Evolutionary conservation across 2,113 vertebrate species (phyloP), one percentile per base, ranked within the genome.

Genomic region (Mugil cephalus): DNA sequence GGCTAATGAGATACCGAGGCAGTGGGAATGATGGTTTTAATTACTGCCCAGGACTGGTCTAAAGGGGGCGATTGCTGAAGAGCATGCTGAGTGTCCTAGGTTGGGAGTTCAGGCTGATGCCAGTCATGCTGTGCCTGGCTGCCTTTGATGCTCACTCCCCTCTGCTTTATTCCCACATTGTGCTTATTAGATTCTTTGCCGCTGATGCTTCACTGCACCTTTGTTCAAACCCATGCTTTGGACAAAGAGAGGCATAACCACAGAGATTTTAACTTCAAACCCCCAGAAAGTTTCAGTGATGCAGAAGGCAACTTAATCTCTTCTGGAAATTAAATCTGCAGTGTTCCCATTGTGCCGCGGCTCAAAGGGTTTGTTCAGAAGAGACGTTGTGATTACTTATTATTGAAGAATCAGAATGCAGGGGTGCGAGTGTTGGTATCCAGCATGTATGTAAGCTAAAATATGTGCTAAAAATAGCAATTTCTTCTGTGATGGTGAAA

Each of bases 11-110:
- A 97, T 94, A 95, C 94, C 82, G 92, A 95, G 94, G 93, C 96
- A 95, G 95, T 95, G 93, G 96, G 97, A 94, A 95, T 94, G 95
- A 94, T 94, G 95, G 95, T 97, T 98, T 98, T 99, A 99, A 98
- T 99, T 98, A 97, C 96, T 96, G 93, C 93, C 86, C 95, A 95
- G 94, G 86, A 95, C 93, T 93, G 92, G 88, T 89, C 94, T 91
- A 93, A 88, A 94, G 93, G 95, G 95, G 94, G 95, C 38, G 93
- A 87, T 91, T 90, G 92, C 77, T 85, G 94, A 90, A 94, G 94
- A 95, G 94, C 94, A 94, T 93, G 93, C 94, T 94, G 96, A 95
- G 94, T 94, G 95, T 97, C 95, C 95, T 93, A 94, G 93, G 95
- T 95, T 96, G 96, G 95, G 96, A 97, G 96, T 98, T 96, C 95